Evolutionary conservation across 2,113 vertebrate species (phyloP).

Genomic region (Callaeas wilsoni): DNA sequence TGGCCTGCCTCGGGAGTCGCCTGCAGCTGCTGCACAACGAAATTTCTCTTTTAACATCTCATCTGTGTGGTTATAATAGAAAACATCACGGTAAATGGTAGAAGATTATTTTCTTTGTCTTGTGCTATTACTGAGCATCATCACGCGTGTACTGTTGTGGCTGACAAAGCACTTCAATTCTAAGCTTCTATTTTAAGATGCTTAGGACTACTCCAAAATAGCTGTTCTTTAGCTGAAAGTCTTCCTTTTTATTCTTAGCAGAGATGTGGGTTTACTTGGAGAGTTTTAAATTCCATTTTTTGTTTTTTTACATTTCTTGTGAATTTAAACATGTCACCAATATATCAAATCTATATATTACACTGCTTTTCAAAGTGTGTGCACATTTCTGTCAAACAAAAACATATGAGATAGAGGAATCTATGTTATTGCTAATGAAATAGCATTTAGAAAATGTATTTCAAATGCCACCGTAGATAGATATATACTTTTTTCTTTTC

Average conservation of each 20-base stretch:
- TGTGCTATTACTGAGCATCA: not conserved
- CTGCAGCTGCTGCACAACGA: not conserved
- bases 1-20: not conserved
- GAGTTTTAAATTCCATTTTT: slow-evolving; percentile 16
- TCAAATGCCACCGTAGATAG: not conserved
- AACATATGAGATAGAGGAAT: not conserved
- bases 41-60: not conserved
- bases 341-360: not conserved
- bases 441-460: not conserved
- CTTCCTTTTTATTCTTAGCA: slow-evolving; percentile 11
- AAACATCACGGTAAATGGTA: not conserved
- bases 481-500: not conserved
- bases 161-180: not conserved
- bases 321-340: not conserved
- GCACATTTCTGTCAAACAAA: not conserved
- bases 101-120: slow-evolving; percentile 8
- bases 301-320: not conserved
- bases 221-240: slow-evolving; percentile 9
- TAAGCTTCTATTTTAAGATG: slow-evolving; percentile 22
- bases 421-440: not conserved
- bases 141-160: not conserved
- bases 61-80: not conserved
- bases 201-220: slow-evolving; percentile 1
- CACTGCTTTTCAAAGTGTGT: not conserved
- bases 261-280: slow-evolving; percentile 7